Base-by-base conservation (phyloP, 2,797 vertebrate genomes). In the Cirrhinus molitorella region DNA sequence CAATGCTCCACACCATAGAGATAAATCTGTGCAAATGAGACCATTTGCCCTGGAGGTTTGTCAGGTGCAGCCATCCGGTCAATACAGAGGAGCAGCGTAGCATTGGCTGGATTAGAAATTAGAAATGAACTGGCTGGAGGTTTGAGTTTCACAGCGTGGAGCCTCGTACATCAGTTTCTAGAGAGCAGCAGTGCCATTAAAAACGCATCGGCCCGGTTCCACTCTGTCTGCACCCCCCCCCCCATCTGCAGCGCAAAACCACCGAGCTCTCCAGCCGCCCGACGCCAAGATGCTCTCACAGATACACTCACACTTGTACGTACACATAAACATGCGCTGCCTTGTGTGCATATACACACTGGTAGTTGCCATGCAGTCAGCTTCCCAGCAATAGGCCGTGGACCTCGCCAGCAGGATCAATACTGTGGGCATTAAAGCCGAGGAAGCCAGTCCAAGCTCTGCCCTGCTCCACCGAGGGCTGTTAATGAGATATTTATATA, bases 181-280 rank as follows among this genome's bases (percentile, higher is more conserved):
- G 88, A 84, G 90, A 89, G 92, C 92, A 72, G 87, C 90, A 89
- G 89, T 89, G 88, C 85, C 91, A 94, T 94, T 95, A 94, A 90
- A 91, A 92, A 91, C 90, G 87, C 90, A 88, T 92, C 57, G 87
- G 71, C 86, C 90, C 87, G 93, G 92, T 95, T 95, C 94, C 94
- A 89, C 92, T 86, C 87, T 91, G 95, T 94, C 94, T 95, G 92
- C 90, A 82, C 37, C 79, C 81, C 84, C 37, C 79, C 81, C 84
- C 90, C 12, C n/a, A 74, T 80, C 83, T 80, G 89, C 90, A 87
- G 87, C 75, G 86, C 86, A 92, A 92, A 91, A 91, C 90, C 89
- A 88, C 90, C 83, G 87, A 92, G 92, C 93, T 92, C 90, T 82
- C 89, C 87, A 92, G 91, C 93, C 91, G 90, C 90, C 80, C 89